Base-by-base conservation (phyloP, 92 coral and sea anemone genomes). In the Bergia sp. region DNA sequence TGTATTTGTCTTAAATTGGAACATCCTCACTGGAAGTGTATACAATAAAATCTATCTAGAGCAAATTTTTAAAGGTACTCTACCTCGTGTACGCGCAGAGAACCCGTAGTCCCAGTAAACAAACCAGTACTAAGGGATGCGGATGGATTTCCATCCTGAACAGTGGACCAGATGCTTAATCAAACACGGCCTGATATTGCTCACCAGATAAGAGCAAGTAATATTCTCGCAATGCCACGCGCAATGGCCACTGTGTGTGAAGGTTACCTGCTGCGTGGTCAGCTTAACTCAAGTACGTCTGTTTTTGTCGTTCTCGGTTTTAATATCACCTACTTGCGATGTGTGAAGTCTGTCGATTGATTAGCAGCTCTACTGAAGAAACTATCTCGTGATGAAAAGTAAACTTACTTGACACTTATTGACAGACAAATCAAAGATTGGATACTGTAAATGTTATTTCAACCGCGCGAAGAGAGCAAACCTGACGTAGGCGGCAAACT, bases 311-410 rank as follows among this genome's bases (percentile, higher is more conserved):
- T 37, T 84, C 77, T 67, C 10, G 21, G 77, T 69, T 71, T 83
- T 84, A 42, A 71, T 84, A 84, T 71, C 65, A 84, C 43, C 87
- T 66, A 84, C 79, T 84, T 84, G 79, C 87, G 44, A 69, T 67
- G 87, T 84, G 87, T 69, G 47, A 71, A 84, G 67, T 45, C 79
- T 67, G 67, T 84, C 61, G 86, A 45, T 71, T 71, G 87, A 84
- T 84, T 84, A 84, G 39, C 78, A 72, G 64, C 67, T 29, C 87
- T 47, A 40, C 77, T 84, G 79, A 71, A 84, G 87, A 73, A 84
- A 84, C 87, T 72, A 84, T 84, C 79, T 84, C 79, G 87, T 84
- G 87, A 84, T 84, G 87, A 84, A 72, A 84, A 71, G 74, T 71
- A 23, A 65, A 43, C 20, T 47, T 84, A 29, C 71, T 71, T 84